Base-by-base conservation (phyloP, 1,140 invertebrate genomes). In the Holcopasites calliopsidis region DNA sequence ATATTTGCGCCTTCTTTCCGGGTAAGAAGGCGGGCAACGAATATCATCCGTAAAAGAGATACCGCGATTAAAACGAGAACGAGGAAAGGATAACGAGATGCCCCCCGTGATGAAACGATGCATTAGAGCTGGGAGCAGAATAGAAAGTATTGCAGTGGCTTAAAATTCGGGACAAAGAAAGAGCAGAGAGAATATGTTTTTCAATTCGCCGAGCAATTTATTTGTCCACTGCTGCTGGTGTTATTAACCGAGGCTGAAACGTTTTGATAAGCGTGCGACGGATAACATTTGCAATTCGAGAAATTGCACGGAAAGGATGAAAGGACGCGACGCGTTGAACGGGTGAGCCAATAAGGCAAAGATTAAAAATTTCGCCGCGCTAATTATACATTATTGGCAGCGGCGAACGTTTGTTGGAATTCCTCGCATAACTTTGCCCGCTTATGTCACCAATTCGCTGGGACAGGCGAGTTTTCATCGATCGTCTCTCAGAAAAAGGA, bases 181-280 rank as follows among this genome's bases (percentile, higher is more conserved):
- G 47, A 47, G 16, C 23, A 11, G 47, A 52, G 38, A 35, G 38
- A 74, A 35, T 21, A 40, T 55, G 50, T 66, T 40, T 66, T 66
- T 18, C 38, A 18, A 47, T 57, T 44, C 50, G 35, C 21, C 16
- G 55, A 66, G 62, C 42, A 74, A 66, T 74, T 74, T 33, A 57
- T 74, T 74, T 55, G 61, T 21, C 5, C 35, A 44, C 18, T 21
- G 13, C 18, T 18, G 33, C 21, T 11, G 38, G 5, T 16, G 42
- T 66, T 57, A 44, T 64, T 42, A 72, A 72, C 50, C 50, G 61
- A 26, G 40, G 38, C 40, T 18, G 50, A 55, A 44, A 74, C 28
- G 60, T 74, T 74, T 74, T 74, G 42, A 74, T 74, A 74, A 74
- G 50, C 44, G 62, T 13, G 18, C n/a, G 10, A 0, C 23, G 31